Percentiles rank a stretch among this genome's conserved stretches.
phyloP scores from a whole-genome alignment of 2,113 vertebrate species.

The Rhipidura dahli region DNA sequence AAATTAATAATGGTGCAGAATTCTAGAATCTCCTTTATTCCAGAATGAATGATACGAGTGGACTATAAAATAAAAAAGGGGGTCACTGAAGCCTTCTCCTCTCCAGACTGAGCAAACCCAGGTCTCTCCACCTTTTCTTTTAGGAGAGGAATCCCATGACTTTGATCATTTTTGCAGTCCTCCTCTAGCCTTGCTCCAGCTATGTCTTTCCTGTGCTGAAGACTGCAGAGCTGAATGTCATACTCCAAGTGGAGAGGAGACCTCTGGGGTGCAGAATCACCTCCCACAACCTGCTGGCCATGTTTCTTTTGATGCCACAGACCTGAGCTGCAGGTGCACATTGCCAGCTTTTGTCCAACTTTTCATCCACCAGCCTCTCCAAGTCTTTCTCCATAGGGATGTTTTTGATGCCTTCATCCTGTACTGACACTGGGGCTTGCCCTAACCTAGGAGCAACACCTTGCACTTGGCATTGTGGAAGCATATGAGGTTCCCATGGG shows the following conservation, averaged over 20 bases:
- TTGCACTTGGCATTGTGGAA: neutral
- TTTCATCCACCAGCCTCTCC: neutral
- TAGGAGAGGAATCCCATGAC: neutral
- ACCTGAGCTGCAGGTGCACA: rapidly evolving
- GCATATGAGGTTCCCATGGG: neutral
- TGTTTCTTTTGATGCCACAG: rapidly evolving
- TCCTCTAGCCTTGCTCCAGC: neutral
- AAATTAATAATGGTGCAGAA: neutral
- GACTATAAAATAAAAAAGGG: neutral
- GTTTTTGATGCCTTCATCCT: neutral
- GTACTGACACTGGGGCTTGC: rapidly evolving
- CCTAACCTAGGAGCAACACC: neutral
- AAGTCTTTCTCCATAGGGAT: neutral
- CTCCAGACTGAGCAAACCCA: neutral
- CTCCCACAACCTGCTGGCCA: neutral
- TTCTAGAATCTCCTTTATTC: neutral
- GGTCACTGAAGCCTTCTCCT: neutral
- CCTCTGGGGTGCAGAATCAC: neutral
- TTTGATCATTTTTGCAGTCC: neutral
- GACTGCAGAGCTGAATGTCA: neutral
- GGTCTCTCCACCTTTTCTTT: neutral
- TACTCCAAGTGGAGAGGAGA: neutral
- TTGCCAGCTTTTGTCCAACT: neutral
- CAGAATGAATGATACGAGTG: neutral
- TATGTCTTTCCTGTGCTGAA: neutral